Evolutionary conservation across 2,888 invertebrate genomes (phyloP), one percentile per base, ranked within the genome.

Genomic region (Hirtodrosophila duncani): DNA sequence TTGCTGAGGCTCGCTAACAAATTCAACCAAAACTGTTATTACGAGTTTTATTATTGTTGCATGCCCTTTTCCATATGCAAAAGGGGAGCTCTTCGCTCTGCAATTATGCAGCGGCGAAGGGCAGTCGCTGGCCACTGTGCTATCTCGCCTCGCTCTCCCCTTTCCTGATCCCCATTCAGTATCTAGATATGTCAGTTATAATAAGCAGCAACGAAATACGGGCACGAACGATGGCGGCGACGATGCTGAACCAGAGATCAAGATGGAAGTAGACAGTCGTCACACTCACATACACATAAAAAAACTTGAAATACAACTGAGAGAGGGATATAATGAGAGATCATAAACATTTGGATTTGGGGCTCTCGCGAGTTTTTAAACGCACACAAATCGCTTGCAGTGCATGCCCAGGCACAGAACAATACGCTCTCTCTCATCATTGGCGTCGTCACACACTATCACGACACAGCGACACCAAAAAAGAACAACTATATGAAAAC

Each of bases 111-210:
- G 30, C 41, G 27, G 16, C 51, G 46, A 50, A 24, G 30, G 16
- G n/a, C n/a, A n/a, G n/a, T n/a, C n/a, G n/a, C n/a, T n/a, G n/a
- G n/a, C n/a, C n/a, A n/a, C n/a, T n/a, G n/a, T 37, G 17, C 20
- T 30, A 24, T 7, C 11, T 17, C 26, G 20, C 24, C 18, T 16
- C 31, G 8, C 24, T 9, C 9, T 2, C 18, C 18, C 13, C 31
- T n/a, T 4, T 21, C 10, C 3, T 3, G 26, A 16, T 16, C 55
- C 39, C 53, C 20, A 24, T 53, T 55, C 27, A 5, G 18, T 63
- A 75, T 75, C 68, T 71, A 63, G 77, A 69, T 75, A 69, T 63
- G 77, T 75, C 77, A 67, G 64, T 75, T 71, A 71, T 75, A 69
- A 67, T 71, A 75, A 69, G 77, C 77, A 72, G 65, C 69, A 46